Percentiles rank a stretch among this genome's conserved stretches.
Conservation (phyloP, 92 coral and sea anemone species). For the Porites evermanni region DNA sequence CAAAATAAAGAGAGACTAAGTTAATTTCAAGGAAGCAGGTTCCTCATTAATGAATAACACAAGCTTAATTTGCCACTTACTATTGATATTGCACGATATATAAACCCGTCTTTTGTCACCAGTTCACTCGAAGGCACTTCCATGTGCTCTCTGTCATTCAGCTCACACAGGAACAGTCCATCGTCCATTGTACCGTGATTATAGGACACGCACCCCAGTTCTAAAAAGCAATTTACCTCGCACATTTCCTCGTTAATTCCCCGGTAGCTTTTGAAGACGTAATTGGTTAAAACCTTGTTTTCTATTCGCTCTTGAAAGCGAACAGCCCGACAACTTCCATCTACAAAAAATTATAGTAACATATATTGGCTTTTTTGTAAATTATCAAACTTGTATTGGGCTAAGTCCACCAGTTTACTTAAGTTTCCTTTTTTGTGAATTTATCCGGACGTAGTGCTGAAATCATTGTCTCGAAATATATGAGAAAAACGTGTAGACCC, state of each 20-base stretch:
- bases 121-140: background rate
- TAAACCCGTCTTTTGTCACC: background rate
- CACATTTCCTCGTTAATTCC: background rate
- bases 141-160: background rate
- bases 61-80: no score
- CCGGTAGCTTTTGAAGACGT: background rate
- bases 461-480: no score
- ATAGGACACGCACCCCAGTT: conserved; percentile 11
- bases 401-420: no score
- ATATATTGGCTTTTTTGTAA: no score
- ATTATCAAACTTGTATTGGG: no score
- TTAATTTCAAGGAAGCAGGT: no score
- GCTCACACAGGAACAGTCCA: conserved; percentile 1
- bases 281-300: background rate
- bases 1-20: no score
- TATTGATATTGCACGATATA: background rate
- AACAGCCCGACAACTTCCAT: background rate
- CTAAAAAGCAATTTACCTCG: background rate
- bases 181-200: background rate
- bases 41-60: no score
- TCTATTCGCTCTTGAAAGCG: background rate
- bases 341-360: background rate
- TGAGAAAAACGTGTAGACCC: no score
- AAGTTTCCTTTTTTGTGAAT: no score
- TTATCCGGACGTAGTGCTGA: no score